Evolutionary conservation across 2,888 invertebrate genomes (phyloP).

Genomic region (Dynastes maya): DNA sequence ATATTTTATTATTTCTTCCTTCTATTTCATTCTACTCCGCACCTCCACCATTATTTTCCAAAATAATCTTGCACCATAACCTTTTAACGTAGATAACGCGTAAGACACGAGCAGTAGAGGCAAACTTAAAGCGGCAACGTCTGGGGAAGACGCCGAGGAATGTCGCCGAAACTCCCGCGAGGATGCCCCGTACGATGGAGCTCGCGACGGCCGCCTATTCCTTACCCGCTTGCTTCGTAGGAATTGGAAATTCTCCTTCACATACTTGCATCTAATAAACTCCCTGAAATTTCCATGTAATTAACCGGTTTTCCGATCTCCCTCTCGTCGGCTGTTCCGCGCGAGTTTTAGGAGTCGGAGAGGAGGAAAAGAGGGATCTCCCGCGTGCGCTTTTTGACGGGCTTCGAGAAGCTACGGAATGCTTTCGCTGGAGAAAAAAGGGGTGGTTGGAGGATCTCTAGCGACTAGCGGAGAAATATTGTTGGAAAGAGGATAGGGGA

Average conservation of each 20-base stretch:
- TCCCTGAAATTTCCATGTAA: conserved; percentile 70
- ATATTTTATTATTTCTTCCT: too few relatives aligned
- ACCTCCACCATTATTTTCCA: too few relatives aligned
- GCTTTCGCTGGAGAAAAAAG: neutral
- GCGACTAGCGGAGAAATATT: too few relatives aligned
- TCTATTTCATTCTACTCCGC: too few relatives aligned
- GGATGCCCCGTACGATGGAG: too few relatives aligned
- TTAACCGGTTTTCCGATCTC: conserved; percentile 63
- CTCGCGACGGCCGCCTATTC: neutral
- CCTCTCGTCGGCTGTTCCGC: neutral
- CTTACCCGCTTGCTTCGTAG: conserved; percentile 66
- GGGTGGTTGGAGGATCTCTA: neutral
- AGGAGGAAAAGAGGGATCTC: neutral
- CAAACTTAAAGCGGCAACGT: neutral
- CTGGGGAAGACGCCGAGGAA: neutral
- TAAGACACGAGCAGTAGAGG: too few relatives aligned
- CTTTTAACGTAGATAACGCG: too few relatives aligned
- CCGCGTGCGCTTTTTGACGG: neutral
- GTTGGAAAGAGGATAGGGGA: too few relatives aligned
- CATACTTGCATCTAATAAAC: conserved; percentile 72
- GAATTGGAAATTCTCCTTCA: conserved; percentile 71
- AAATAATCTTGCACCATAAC: too few relatives aligned
- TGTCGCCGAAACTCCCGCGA: neutral
- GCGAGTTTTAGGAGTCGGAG: neutral
- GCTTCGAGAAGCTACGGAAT: too few relatives aligned